These are phyloP conservation scores for Zosterops borbonicus DNA, from an alignment of 2,113 vertebrate species.

Conservation along the genomic window DNA sequence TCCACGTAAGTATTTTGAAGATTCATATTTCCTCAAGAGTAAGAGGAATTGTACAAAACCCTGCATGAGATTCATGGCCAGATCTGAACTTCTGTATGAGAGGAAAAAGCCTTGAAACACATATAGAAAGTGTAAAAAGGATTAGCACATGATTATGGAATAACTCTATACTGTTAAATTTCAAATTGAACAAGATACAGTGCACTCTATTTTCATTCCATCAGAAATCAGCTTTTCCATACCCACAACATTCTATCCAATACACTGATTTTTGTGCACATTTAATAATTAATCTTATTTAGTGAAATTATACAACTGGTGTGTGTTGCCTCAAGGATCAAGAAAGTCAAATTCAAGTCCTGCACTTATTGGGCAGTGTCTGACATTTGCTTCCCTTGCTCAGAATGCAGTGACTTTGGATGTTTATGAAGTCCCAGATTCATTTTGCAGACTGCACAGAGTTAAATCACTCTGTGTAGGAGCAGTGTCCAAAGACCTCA, in stretches of 20 bases:
- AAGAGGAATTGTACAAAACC: background rate
- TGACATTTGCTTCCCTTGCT: background rate
- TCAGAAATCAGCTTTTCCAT: background rate
- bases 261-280: background rate
- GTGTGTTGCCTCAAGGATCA: background rate
- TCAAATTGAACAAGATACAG: background rate
- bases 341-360: background rate
- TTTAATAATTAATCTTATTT: background rate
- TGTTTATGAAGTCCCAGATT: background rate
- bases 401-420: background rate
- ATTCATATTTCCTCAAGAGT: background rate
- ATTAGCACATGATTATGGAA: background rate
- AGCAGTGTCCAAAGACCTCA: background rate
- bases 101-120: background rate
- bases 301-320: background rate
- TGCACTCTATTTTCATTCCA: background rate
- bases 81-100: background rate
- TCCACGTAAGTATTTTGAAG: background rate
- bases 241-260: fast-evolving
- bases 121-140: background rate
- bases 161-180: background rate
- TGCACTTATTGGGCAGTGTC: background rate
- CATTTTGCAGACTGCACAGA: background rate
- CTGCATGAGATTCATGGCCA: background rate
- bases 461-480: background rate